Base-by-base conservation (phyloP, 2,888 invertebrate species). In the Drosophila siamana region DNA sequence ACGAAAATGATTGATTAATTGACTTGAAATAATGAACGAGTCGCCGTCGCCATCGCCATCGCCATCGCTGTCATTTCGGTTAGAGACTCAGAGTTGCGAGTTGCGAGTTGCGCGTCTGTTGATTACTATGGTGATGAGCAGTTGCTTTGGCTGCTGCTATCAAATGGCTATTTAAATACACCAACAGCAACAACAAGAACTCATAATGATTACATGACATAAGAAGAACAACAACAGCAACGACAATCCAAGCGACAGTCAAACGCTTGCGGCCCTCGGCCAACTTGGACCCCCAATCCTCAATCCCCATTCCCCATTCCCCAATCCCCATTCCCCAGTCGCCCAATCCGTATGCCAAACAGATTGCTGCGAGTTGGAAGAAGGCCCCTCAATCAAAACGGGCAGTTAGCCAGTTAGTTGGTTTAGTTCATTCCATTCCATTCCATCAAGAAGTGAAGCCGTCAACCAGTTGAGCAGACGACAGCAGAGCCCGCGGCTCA, bases 1-100 rank as follows among this genome's bases (percentile, higher is more conserved):
- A 67, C 47, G n/a, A 83, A 75, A 72, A 85, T 86, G 85, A 86
- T 86, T 87, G 87, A 89, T 89, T 87, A 87, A 87, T 86, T 74
- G 85, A 74, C 71, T 72, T 47, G 68, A 61, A 80, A 74, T 74
- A 78, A 78, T 74, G 69, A 64, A 69, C 63, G 75, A 69, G 62
- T 51, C 69, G 30, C 22, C 13, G 52, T 16, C 47, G 9, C n/a
- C n/a, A n/a, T n/a, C n/a, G n/a, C n/a, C n/a, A n/a, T n/a, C n/a
- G 40, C 30, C 1, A 8, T 19, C 13, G 26, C 57, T 4, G 19
- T 40, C 38, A n/a, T 50, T 24, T 15, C n/a, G 24, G 15, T 24
- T 19, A 13, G 9, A 13, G 13, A n/a, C 40, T n/a, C 5, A n/a
- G 30, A 41, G 43, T 24, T 43, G 33, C 16, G 9, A 33, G 40